Evolutionary conservation across 1,140 invertebrate species (phyloP).

Genomic region (Caenorhabditis remanei): DNA sequence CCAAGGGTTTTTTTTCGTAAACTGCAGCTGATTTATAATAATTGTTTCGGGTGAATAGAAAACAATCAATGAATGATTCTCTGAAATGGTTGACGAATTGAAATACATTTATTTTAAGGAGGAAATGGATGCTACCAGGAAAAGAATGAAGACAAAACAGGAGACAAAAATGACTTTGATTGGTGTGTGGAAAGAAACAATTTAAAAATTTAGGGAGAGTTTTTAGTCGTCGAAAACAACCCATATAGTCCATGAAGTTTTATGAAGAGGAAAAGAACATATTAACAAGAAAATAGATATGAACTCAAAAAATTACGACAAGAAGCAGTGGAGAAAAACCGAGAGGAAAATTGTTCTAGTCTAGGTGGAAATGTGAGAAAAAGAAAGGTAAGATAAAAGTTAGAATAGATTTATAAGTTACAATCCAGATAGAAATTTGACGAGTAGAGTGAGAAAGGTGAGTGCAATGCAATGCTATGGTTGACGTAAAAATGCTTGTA

Average conservation of each 20-base stretch:
- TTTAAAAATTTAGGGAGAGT: neutral
- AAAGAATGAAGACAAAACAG: neutral
- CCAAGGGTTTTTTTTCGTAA: neutral
- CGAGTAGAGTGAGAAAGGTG: neutral
- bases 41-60: constrained; percentile 42
- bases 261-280: neutral
- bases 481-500: constrained; percentile 41
- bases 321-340: constrained; percentile 47
- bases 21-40: constrained; percentile 1
- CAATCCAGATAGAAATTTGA: constrained; percentile 3
- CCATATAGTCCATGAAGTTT: constrained; percentile 54
- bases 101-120: neutral
- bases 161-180: constrained; percentile 1
- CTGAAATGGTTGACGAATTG: neutral
- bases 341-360: constrained; percentile 10
- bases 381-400: neutral
- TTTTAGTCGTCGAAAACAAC: constrained; percentile 28
- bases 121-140: neutral
- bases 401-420: constrained; percentile 14
- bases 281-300: constrained; percentile 18
- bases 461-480: constrained; percentile 37
- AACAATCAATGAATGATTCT: neutral
- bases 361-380: neutral
- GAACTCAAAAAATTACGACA: constrained; percentile 36
- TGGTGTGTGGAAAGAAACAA: neutral